These are phyloP conservation scores for Drosophila orosa DNA, from an alignment of 1,140 invertebrate genomes.

Conservation along the genomic window DNA sequence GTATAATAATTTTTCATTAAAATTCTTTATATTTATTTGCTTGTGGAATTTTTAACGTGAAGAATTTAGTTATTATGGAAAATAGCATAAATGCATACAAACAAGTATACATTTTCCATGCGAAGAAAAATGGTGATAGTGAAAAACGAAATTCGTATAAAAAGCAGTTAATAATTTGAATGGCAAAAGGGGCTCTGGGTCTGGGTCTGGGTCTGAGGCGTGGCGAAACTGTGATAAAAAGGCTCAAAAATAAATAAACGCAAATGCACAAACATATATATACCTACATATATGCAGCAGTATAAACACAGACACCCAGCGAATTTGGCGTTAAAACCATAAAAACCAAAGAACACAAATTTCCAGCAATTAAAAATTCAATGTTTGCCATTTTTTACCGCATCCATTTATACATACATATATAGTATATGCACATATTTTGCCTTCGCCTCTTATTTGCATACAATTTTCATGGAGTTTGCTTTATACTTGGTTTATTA, in stretches of 20 bases:
- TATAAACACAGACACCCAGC: constrained; percentile 44
- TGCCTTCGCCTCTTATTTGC: constrained; percentile 22
- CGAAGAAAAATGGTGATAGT: constrained; percentile 3
- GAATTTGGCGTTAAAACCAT: constrained; percentile 46
- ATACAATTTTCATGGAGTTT: constrained; percentile 45
- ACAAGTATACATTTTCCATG: constrained; percentile 47
- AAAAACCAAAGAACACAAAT: constrained; percentile 73
- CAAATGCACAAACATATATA: constrained; percentile 54
- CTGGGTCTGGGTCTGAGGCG: not conserved
- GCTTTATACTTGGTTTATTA: constrained; percentile 49
- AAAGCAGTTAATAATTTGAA: constrained; percentile 73
- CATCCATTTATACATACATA: constrained; percentile 15
- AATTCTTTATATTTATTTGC: constrained; percentile 3
- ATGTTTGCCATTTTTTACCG: constrained; percentile 62
- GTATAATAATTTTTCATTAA: not conserved
- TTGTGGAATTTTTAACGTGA: constrained; percentile 14
- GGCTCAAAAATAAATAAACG: constrained; percentile 60
- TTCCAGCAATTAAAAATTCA: constrained; percentile 79
- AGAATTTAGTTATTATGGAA: constrained; percentile 65
- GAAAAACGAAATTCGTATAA: constrained; percentile 45
- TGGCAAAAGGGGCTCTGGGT: not conserved
- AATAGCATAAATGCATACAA: constrained; percentile 45
- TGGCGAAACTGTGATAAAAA: constrained; percentile 54
- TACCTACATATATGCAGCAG: constrained; percentile 23
- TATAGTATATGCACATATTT: constrained; percentile 12